Base-by-base conservation (phyloP, 2,113 vertebrate species). In the Origma solitaria region DNA sequence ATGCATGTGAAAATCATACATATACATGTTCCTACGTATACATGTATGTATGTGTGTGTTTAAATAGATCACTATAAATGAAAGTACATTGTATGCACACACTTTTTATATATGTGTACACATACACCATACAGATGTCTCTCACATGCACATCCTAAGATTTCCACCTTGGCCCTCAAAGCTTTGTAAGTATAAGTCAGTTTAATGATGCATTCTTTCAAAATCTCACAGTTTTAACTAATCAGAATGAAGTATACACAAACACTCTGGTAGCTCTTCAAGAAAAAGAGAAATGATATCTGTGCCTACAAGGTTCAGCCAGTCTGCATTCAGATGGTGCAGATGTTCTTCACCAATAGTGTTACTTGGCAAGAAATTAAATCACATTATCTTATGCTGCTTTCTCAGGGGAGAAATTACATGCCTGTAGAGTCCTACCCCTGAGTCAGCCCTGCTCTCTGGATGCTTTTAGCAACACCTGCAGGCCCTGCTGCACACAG, bases 381-480 rank as follows among this genome's bases (percentile, higher is more conserved):
- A 95, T 82, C 53, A 15, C 27, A 73, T 33, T 1, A 1, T 68
- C 82, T 88, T 75, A 57, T 25, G 61, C 53, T 64, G 90, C 82
- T 90, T 90, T 79, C 94, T 95, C 73, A 58, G 45, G 80, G 76
- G 77, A 88, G 75, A 84, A 75, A 88, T 88, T 83, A 70, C 33
- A 56, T 37, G 62, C 49, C 94, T 51, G 18, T 38, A 35, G 71
- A 88, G 72, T 83, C 71, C 70, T 37, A 78, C 56, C 51, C 69
- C 28, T 49, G 82, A 51, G 47, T 56, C 72, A 75, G 49, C 66
- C 72, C 69, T 38, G 62, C 76, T 84, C 90, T 86, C 88, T 82
- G 60, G 85, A 73, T 81, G 79, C 79, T 90, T 90, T 94, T 58
- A 94, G 90, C 82, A 92, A 86, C 56, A 93, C 85, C 71, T 93